Base-by-base conservation (phyloP, 2,888 invertebrate genomes). In the Magallana nippona region DNA sequence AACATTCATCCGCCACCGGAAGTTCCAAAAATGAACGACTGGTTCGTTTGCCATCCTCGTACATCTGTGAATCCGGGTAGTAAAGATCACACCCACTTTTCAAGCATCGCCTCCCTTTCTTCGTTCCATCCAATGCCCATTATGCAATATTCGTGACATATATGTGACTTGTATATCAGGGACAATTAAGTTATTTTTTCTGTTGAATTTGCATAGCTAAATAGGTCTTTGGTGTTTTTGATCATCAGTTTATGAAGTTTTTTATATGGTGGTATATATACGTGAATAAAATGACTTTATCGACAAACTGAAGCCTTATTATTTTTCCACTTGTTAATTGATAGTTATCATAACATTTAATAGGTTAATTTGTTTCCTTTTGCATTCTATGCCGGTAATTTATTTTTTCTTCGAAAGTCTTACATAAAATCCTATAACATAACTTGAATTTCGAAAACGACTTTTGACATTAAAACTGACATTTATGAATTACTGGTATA, bases 41-140 rank as follows among this genome's bases (percentile, higher is more conserved):
- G 97, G 96, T 97, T 97, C 94, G 96, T 97, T 84, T 97, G 97
- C 90, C 97, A 97, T 88, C 94, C 95, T 78, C 93, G 93, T 1
- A 94, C 10, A 5, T 96, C 96, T 93, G 94, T 19, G 96, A 95
- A 96, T 89, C 96, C 96, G 8, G 95, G 96, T 79, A 91, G 96
- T 83, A 96, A 96, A 86, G 96, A 96, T 90, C 96, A 96, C 62
- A 95, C 97, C 11, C 91, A 91, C 86, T 92, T 95, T 63, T 89
- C 89, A 87, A 84, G 89, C 88, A 84, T 91, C 87, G 83, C 89
- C n/a, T 90, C 89, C 82, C 85, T 90, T 58, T 89, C 91, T 22
- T 89, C 91, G 78, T 87, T 92, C 79, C 93, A 93, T 83, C 93
- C 92, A 55, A 87, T 91, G 78, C 87, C 89, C 55, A 88, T 93